A percentile compares a stretch with the other conserved stretches of the same genome.
Evolutionary conservation across 2,888 invertebrate species (phyloP).

Genomic region (Mallateleia sp.): DNA sequence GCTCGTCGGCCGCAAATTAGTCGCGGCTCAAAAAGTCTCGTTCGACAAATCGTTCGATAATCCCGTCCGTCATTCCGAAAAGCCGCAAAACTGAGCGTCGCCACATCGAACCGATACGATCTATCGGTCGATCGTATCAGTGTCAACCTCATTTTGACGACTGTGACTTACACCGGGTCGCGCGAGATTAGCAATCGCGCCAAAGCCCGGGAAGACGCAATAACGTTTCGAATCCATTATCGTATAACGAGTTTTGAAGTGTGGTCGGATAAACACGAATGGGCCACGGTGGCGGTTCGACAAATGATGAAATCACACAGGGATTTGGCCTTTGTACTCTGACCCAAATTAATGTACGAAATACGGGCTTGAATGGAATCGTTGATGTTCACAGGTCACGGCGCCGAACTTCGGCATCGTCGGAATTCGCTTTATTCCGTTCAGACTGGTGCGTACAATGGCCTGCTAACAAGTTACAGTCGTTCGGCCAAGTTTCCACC

Average conservation of each 20-base stretch:
- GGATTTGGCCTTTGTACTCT: conserved; percentile 73
- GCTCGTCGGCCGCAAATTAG: not conserved
- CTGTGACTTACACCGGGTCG: conserved; percentile 49
- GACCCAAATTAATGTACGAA: conserved; percentile 76
- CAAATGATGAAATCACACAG: conserved; percentile 73
- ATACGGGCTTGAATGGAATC: conserved; percentile 74
- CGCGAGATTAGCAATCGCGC: conserved; percentile 49
- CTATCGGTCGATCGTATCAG: conserved; percentile 49
- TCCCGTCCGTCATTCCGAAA: not conserved
- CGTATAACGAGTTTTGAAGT: conserved; percentile 70
- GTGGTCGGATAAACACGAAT: conserved; percentile 75
- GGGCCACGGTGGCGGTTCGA: conserved; percentile 58
- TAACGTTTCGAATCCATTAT: conserved; percentile 67
- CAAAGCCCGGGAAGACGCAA: conserved; percentile 51
- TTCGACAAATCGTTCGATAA: conserved; percentile 12
- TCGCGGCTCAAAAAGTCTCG: conserved; percentile 7
- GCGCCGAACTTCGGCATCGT: conserved; percentile 69
- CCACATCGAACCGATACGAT: no score
- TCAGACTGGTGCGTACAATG: conserved; percentile 67
- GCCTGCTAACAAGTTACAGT: conserved; percentile 68
- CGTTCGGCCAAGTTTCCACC: conserved; percentile 55
- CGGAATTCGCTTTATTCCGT: conserved; percentile 72
- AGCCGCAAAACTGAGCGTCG: conserved; percentile 35
- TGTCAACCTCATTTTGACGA: conserved; percentile 35
- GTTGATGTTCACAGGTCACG: conserved; percentile 75